phyloP scores from a whole-genome alignment of 1,140 invertebrate genomes.

The Atta cephalotes region DNA sequence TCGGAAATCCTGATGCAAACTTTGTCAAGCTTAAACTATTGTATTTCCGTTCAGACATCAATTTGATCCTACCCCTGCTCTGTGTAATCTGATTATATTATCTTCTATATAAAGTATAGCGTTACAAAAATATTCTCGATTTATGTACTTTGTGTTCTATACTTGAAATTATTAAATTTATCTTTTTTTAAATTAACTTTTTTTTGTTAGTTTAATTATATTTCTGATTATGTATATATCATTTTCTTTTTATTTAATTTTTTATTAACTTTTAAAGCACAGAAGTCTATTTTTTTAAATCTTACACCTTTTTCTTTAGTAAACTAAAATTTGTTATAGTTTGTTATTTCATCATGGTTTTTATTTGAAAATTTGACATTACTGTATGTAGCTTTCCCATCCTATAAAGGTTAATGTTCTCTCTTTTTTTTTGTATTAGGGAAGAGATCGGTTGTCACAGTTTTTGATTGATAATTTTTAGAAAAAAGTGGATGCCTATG shows the following conservation, averaged over 20 bases:
- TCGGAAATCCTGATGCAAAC: constrained; percentile 56
- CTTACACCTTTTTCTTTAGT: too few species aligned
- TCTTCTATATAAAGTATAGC: not conserved
- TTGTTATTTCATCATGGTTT: too few species aligned
- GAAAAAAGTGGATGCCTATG: too few species aligned
- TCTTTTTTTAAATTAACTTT: not conserved
- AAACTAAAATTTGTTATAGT: too few species aligned
- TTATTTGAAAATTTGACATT: too few species aligned
- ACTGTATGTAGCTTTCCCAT: too few species aligned
- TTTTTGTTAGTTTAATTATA: not conserved
- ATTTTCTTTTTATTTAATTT: not conserved
- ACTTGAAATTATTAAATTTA: not conserved
- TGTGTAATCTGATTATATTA: constrained; percentile 26
- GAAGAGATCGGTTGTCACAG: too few species aligned
- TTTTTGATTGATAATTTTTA: too few species aligned
- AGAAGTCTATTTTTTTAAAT: too few species aligned
- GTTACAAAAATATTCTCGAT: not conserved
- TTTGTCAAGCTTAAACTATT: constrained; percentile 25
- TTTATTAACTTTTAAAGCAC: not conserved
- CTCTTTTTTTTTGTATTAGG: not conserved
- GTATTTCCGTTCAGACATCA: constrained; percentile 22
- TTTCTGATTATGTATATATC: not conserved
- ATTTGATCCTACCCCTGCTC: not conserved
- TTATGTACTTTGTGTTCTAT: not conserved
- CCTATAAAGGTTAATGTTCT: not conserved